Evolutionary conservation across 1,140 invertebrate genomes (phyloP).

Genomic region (Lasioglossum albipes): DNA sequence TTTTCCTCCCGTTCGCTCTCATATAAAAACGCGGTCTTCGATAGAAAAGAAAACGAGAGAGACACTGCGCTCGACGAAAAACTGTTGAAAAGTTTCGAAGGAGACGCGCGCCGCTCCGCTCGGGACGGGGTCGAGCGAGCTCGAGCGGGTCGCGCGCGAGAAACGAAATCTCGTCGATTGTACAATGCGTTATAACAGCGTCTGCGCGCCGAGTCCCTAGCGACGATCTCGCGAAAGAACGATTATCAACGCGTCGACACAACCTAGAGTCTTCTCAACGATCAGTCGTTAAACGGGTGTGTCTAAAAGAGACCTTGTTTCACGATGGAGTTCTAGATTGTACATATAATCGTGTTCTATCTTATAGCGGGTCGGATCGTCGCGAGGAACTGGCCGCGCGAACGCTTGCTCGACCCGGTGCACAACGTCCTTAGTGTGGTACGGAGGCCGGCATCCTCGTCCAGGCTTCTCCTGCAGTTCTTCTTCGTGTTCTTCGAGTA

Average conservation of each 20-base stretch:
- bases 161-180: too few relatives aligned
- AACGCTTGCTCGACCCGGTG: neutral
- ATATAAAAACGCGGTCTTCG: neutral
- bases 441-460: conserved; percentile 28
- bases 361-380: neutral
- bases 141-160: neutral
- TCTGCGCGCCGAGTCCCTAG: too few relatives aligned
- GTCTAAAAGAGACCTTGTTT: too few relatives aligned
- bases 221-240: too few relatives aligned
- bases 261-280: too few relatives aligned
- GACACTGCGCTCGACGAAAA: too few relatives aligned
- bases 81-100: neutral
- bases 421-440: neutral
- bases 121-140: neutral
- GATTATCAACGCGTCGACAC: too few relatives aligned
- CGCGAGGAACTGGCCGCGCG: neutral
- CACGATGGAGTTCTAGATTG: too few relatives aligned
- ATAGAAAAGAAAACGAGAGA: neutral
- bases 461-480: neutral
- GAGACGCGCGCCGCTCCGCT: neutral
- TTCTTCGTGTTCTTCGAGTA: neutral
- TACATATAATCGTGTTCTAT: too few relatives aligned
- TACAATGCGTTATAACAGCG: too few relatives aligned
- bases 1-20: too few relatives aligned
- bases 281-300: too few relatives aligned